These are phyloP conservation scores for Ennomos erosarius DNA, from an alignment of 2,888 invertebrate species.

Conservation along the genomic window DNA sequence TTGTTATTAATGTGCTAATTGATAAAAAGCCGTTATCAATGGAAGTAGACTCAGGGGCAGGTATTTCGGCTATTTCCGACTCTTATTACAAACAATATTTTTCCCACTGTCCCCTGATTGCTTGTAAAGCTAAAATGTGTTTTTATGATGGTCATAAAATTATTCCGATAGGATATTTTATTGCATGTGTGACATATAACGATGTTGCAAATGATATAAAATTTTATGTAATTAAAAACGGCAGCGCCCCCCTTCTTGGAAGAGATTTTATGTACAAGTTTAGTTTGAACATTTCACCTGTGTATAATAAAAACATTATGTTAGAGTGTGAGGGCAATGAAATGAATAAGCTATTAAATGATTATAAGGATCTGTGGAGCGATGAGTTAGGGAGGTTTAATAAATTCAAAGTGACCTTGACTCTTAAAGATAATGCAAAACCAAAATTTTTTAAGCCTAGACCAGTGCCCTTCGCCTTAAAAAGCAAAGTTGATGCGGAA, in stretches of 20 bases:
- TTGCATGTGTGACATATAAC: slow-evolving; percentile 15
- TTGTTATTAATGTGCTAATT: slow-evolving; percentile 1
- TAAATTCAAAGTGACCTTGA: slow-evolving; percentile 30
- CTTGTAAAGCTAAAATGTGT: slow-evolving; percentile 19
- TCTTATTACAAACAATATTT: slow-evolving; percentile 13
- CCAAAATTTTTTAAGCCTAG: slow-evolving; percentile 44
- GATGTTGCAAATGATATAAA: slow-evolving; percentile 22
- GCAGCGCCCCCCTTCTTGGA: slow-evolving; percentile 32
- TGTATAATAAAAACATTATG: background rate
- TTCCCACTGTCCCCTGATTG: slow-evolving; percentile 2
- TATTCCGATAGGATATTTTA: slow-evolving; percentile 34
- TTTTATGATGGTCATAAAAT: slow-evolving; percentile 44
- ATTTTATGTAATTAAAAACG: slow-evolving; percentile 38
- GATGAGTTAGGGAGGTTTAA: slow-evolving; percentile 35
- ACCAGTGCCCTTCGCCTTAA: slow-evolving; percentile 44
- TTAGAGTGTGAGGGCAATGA: slow-evolving; percentile 2
- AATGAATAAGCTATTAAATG: background rate
- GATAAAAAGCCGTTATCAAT: background rate
- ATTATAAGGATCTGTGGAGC: slow-evolving; percentile 25
- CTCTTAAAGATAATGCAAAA: slow-evolving; percentile 28
- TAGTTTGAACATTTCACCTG: slow-evolving; percentile 1
- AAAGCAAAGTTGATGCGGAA: slow-evolving; percentile 42
- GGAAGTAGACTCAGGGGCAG: slow-evolving; percentile 29
- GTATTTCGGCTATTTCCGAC: slow-evolving; percentile 19
- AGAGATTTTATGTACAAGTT: slow-evolving; percentile 2